Evolutionary conservation across 2,797 vertebrate species (phyloP).

Genomic region (Acanthornis magna): DNA sequence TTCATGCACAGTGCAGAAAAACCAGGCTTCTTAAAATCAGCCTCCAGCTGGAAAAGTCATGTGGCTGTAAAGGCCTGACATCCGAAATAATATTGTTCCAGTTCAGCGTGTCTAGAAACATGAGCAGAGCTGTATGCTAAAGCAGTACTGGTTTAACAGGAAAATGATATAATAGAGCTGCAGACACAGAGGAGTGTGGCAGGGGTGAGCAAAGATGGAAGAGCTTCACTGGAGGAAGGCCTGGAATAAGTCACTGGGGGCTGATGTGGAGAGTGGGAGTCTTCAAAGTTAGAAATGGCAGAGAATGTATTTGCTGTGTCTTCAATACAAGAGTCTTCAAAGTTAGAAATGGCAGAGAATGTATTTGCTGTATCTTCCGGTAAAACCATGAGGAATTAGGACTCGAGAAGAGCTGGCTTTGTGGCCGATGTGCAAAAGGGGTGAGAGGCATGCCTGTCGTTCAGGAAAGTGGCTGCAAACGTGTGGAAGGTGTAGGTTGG

Average conservation of each 20-base stretch:
- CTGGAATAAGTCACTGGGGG: background rate
- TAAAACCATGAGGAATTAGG: background rate
- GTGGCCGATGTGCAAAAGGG: background rate
- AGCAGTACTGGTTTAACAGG: background rate
- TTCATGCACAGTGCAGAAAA: background rate
- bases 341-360: background rate
- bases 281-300: background rate
- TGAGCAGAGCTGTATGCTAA: background rate
- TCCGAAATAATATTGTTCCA: background rate
- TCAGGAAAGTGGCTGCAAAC: background rate
- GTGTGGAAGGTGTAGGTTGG: fast-evolving
- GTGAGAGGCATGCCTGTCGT: fast-evolving
- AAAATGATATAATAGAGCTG: background rate
- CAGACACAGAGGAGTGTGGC: background rate
- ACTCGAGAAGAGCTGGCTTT: background rate
- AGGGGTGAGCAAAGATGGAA: background rate
- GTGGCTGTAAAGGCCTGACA: background rate
- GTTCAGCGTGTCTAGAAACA: background rate
- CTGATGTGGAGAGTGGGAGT: background rate
- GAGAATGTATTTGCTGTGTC: background rate
- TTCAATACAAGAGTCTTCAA: no score
- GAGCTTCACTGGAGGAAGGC: background rate
- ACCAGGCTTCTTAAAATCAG: background rate
- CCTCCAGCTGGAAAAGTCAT: background rate
- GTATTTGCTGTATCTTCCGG: background rate